Evolutionary conservation across 2,797 vertebrate species (phyloP), one percentile per base, ranked within the genome.

Genomic region (Amazona ochrocephala): DNA sequence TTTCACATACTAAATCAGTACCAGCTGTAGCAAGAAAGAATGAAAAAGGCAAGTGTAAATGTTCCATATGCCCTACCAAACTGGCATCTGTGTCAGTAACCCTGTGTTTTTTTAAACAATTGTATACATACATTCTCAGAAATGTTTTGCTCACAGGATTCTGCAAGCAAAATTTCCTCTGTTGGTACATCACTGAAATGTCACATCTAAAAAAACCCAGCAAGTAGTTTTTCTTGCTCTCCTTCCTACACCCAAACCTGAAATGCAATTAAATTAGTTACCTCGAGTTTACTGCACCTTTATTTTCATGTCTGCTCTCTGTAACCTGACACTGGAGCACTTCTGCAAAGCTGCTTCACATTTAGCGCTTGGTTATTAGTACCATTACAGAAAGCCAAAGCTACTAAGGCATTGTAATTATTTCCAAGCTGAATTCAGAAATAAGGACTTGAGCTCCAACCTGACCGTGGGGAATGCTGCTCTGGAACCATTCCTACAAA

Each of bases 1-100:
- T 98, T 98, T 98, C 98, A 98, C 98, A 98, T 98, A 98, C 97
- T 98, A 98, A 98, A 98, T 98, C 98, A 98, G 98, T 97, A 98
- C 97, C 98, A 98, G 98, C 98, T 98, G 98, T 98, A 98, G 98
- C 97, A 97, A 98, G 97, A 75, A 98, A 98, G 98, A 96, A 98
- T 98, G 98, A 98, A 98, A 98, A 98, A 98, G 98, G 98, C 98
- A 98, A 98, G 97, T 98, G 98, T 98, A 98, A 98, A 98, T 98
- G 97, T 97, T 98, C 98, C 98, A 98, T 98, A 98, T 98, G 98
- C 98, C 98, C 98, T 97, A 98, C 97, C 97, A 98, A 98, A 98
- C 98, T 97, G 98, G 98, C 98, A 98, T 98, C 98, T 98, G 98
- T 98, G 98, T 98, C 98, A 98, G 97, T 98, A 98, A 98, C 98